Evolutionary conservation across 2,113 vertebrate species (phyloP).

Genomic region (Silurus glanis): DNA sequence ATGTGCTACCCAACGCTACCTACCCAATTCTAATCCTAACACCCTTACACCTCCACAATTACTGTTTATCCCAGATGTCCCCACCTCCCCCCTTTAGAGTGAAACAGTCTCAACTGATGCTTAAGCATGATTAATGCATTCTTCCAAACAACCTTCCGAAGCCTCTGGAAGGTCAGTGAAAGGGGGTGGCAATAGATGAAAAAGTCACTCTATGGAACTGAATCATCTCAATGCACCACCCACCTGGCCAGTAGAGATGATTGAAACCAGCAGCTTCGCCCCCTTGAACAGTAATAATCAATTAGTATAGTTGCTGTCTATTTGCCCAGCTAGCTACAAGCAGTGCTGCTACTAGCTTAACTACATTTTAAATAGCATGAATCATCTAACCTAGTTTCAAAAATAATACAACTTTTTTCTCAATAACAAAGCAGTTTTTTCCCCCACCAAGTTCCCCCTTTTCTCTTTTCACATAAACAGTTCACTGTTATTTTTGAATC

Average conservation of each 20-base stretch:
- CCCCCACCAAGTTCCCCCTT: neutral
- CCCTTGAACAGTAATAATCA: neutral
- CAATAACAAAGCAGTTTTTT: neutral
- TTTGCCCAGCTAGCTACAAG: neutral
- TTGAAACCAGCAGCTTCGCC: neutral
- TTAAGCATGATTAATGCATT: neutral
- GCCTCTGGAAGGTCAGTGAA: slow-evolving; percentile 1
- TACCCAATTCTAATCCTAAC: neutral
- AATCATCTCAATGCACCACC: slow-evolving; percentile 1
- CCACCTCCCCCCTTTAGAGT: no score
- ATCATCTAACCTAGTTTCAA: neutral
- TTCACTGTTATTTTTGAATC: neutral
- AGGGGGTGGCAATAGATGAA: neutral
- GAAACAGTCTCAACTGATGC: neutral
- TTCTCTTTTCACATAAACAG: slow-evolving; percentile 2
- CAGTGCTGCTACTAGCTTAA: neutral
- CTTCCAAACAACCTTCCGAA: neutral
- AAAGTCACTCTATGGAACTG: neutral
- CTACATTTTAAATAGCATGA: neutral
- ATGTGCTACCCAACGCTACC: neutral
- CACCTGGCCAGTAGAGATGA: neutral
- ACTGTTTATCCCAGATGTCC: neutral
- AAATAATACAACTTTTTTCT: neutral
- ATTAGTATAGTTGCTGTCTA: neutral
- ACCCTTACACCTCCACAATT: neutral